Conservation (phyloP, 1,140 invertebrate genomes). For the Drosophila subobscura region DNA sequence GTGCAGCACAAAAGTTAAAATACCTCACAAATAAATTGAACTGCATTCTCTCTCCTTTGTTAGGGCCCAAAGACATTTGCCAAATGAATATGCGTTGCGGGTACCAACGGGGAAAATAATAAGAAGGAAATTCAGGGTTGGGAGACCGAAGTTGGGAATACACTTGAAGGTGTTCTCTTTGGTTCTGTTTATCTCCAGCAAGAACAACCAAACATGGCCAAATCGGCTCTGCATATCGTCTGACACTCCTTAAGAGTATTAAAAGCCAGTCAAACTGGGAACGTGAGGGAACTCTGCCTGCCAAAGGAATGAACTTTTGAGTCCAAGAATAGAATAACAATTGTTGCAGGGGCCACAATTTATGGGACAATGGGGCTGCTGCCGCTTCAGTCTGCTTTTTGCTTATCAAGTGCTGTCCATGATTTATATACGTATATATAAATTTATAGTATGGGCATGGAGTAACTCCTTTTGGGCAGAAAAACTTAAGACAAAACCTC, state of each 20-base stretch:
- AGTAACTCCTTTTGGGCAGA: slow-evolving; percentile 30
- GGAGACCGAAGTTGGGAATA: not conserved
- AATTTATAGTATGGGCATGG: slow-evolving; percentile 20
- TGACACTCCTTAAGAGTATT: not conserved
- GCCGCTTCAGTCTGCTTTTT: slow-evolving; percentile 16
- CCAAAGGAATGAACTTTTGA: slow-evolving; percentile 31
- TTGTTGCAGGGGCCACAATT: slow-evolving; percentile 58
- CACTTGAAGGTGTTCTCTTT: too few relatives aligned
- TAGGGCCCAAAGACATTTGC: slow-evolving; percentile 59
- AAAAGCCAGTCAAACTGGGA: too few relatives aligned
- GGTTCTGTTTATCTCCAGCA: too few relatives aligned
- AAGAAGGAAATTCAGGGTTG: slow-evolving; percentile 6
- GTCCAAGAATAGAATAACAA: slow-evolving; percentile 69
- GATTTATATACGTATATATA: slow-evolving; percentile 60
- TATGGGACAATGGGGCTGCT: slow-evolving; percentile 45
- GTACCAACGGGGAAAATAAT: slow-evolving; percentile 5
- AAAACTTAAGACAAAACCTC: slow-evolving; percentile 67
- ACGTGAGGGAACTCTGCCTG: too few relatives aligned
- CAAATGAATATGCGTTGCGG: slow-evolving; percentile 67
- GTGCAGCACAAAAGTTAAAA: slow-evolving; percentile 51
- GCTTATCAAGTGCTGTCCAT: slow-evolving; percentile 50
- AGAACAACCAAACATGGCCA: too few relatives aligned
- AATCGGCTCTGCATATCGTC: too few relatives aligned
- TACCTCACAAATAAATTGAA: slow-evolving; percentile 60
- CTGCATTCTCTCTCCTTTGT: slow-evolving; percentile 66